Evolutionary conservation across 1,140 invertebrate species (phyloP).

Genomic region (Acromyrmex echinatior): DNA sequence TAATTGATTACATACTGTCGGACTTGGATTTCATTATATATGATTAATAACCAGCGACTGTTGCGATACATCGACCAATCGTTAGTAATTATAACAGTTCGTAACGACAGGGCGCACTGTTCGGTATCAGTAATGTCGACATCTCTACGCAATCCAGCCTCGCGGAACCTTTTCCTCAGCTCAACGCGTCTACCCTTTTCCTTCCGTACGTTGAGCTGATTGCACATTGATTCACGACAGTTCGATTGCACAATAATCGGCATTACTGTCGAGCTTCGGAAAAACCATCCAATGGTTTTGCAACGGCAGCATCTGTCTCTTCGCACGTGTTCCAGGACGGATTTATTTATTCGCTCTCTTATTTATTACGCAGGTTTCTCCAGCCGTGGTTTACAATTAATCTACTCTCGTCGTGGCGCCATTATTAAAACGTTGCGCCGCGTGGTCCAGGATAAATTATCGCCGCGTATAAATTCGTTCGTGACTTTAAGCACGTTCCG

Average conservation of each 20-base stretch:
- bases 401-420: slow-evolving; percentile 42
- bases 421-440: slow-evolving; percentile 55
- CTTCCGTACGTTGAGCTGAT: background rate
- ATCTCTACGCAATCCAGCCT: slow-evolving; percentile 11
- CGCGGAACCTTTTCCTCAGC: background rate
- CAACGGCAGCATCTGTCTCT: slow-evolving; percentile 10
- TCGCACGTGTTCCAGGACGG: background rate
- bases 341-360: slow-evolving; percentile 55
- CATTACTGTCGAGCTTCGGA: background rate
- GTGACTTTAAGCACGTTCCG: slow-evolving; percentile 35
- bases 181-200: background rate
- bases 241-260: slow-evolving; percentile 11
- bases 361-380: slow-evolving; percentile 44
- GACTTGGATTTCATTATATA: background rate
- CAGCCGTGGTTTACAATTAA: slow-evolving; percentile 33
- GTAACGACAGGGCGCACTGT: slow-evolving; percentile 6
- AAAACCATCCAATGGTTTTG: slow-evolving; percentile 10
- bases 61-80: slow-evolving; percentile 32
- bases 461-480: slow-evolving; percentile 33
- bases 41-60: slow-evolving; percentile 25
- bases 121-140: slow-evolving; percentile 46
- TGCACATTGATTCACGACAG: slow-evolving; percentile 29
- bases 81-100: slow-evolving; percentile 46
- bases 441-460: slow-evolving; percentile 47
- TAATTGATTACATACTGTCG: slow-evolving; percentile 5